Percentiles rank a stretch among this genome's conserved stretches.
These are phyloP conservation scores for Erebia aethiops DNA, from an alignment of 2,888 invertebrate species.

Conservation along the genomic window DNA sequence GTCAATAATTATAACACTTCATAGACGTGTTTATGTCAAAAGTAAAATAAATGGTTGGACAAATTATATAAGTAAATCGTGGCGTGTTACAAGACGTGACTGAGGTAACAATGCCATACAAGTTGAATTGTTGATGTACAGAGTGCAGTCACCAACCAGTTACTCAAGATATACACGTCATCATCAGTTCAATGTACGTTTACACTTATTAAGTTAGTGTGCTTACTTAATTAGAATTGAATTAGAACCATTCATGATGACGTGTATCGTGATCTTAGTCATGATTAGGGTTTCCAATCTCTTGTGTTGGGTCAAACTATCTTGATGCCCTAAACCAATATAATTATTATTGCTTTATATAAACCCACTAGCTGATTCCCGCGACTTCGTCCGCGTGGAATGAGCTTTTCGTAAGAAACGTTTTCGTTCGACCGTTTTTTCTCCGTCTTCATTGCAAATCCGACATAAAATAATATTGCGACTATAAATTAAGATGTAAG, in stretches of 20 bases:
- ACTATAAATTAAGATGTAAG: too few relatives aligned
- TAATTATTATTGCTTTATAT: neutral
- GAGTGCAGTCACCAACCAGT: constrained; percentile 13
- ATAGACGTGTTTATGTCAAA: too few relatives aligned
- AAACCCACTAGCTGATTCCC: too few relatives aligned
- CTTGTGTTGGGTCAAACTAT: neutral
- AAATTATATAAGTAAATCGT: neutral
- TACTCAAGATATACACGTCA: constrained; percentile 20
- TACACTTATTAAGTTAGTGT: constrained; percentile 11
- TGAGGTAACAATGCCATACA: constrained; percentile 7
- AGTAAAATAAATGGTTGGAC: too few relatives aligned
- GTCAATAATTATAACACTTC: too few relatives aligned
- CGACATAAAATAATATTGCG: too few relatives aligned
- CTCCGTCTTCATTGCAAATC: too few relatives aligned
- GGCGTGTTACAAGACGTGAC: neutral
- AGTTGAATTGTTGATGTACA: constrained; percentile 13
- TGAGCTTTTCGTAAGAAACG: too few relatives aligned
- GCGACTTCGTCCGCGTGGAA: too few relatives aligned
- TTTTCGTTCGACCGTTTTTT: too few relatives aligned
- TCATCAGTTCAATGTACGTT: constrained; percentile 13
- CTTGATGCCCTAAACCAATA: neutral
- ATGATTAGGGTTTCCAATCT: neutral
- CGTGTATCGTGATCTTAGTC: constrained; percentile 4
- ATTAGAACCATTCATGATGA: constrained; percentile 19
- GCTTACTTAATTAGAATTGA: constrained; percentile 19